Conservation (phyloP, 2,797 vertebrate species). For the Loriculus beryllinus region DNA sequence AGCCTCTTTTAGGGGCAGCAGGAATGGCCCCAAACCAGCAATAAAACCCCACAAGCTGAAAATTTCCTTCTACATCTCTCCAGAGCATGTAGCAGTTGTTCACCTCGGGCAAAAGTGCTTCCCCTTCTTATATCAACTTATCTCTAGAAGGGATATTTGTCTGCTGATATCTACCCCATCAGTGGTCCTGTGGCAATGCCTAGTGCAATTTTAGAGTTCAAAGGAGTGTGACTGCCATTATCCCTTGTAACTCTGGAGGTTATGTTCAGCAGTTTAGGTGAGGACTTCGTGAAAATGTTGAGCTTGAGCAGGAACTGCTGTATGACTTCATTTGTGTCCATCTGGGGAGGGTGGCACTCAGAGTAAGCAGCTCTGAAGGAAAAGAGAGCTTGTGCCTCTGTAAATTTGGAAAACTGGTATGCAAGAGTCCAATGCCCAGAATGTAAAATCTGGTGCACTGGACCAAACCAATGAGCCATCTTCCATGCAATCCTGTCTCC, state of each 20-base stretch:
- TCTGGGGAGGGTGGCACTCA: not conserved
- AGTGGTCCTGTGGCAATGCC: not conserved
- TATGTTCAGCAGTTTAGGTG: not conserved
- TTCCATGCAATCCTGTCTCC: not conserved
- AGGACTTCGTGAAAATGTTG: constrained; percentile 15
- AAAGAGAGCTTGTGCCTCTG: not conserved
- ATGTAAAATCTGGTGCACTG: not conserved
- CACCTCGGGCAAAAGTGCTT: not conserved
- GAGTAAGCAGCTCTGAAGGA: not conserved
- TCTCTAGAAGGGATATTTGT: not conserved
- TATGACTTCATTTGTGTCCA: not conserved
- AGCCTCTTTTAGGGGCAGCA: not conserved
- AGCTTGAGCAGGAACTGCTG: not conserved
- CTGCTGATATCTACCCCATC: not conserved
- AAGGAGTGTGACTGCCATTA: not conserved
- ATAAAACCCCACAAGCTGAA: not conserved
- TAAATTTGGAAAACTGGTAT: not conserved
- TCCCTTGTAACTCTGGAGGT: not conserved
- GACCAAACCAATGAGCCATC: not conserved
- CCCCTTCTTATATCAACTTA: not conserved
- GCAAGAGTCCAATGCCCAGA: not conserved
- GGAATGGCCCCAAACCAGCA: not conserved
- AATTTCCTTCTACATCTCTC: not conserved
- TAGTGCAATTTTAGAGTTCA: not conserved
- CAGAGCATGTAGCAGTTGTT: not conserved